These are phyloP conservation scores for Petrolisthes manimaculis DNA, from an alignment of 2,888 invertebrate species.

Conservation along the genomic window DNA sequence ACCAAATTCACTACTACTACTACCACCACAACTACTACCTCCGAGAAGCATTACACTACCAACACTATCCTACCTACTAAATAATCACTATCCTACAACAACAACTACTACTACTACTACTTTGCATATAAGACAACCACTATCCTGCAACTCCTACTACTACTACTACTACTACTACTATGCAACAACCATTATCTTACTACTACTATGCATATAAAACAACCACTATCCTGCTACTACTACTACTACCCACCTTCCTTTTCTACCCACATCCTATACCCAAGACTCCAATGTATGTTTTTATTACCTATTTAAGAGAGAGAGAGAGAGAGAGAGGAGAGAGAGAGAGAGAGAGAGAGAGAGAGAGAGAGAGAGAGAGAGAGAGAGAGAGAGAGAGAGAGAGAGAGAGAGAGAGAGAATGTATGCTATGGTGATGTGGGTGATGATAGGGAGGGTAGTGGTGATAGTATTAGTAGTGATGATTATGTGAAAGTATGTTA, in stretches of 20 bases:
- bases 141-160: too few relatives aligned
- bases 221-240: too few relatives aligned
- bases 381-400: constrained; percentile 27
- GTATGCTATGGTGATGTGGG: not conserved
- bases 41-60: too few relatives aligned
- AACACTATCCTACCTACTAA: too few relatives aligned
- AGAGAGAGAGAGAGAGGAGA: constrained; percentile 1
- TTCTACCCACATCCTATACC: not conserved
- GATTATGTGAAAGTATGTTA: not conserved
- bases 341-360: not conserved
- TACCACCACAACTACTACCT: too few relatives aligned
- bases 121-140: too few relatives aligned
- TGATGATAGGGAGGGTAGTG: not conserved
- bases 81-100: too few relatives aligned
- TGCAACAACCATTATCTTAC: too few relatives aligned
- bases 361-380: not conserved
- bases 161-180: too few relatives aligned
- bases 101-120: too few relatives aligned
- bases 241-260: not conserved
- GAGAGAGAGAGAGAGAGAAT: not conserved
- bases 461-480: not conserved
- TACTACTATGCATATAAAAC: too few relatives aligned
- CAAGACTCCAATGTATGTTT: not conserved
- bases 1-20: too few relatives aligned
- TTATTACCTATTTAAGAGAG: not conserved